Base-by-base conservation (phyloP, 23 tunicate species). In the Halocynthia roretzi region DNA sequence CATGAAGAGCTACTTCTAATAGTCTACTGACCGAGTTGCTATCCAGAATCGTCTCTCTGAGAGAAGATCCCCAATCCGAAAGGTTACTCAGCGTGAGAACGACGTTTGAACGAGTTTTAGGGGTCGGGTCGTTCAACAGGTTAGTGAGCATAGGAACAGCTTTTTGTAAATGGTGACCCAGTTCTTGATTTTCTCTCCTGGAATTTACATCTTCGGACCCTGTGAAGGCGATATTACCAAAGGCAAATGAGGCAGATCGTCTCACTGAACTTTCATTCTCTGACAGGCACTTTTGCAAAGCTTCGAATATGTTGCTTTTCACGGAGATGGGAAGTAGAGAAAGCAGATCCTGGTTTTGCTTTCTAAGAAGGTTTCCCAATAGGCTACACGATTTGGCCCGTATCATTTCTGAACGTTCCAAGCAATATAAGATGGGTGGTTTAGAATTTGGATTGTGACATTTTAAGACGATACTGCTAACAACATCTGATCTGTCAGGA, bases 321-420 rank as follows among this genome's bases (percentile, higher is more conserved):
- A 50, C 14, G 6, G 54, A 53, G 10, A 63, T 11, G 5, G 78
- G 62, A 10, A 74, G 14, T 10, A n/a, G 31, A 14, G 54, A 19
- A 17, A 74, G 54, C 21, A 74, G 55, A 15, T 44, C 18, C 22
- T 74, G 56, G 55, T 74, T 74, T 55, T 74, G 78, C 51, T 74
- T 74, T 8, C 78, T 62, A 6, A 81, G 54, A 55, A 81, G 57
- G 55, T 71, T 71, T 23, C 84, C 84, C 15, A 81, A 10, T n/a
- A 81, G 76, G 17, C 61, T 52, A 23, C 84, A 81, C 10, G 84
- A 67, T 23, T 81, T 75, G 4, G 84, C 53, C 8, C 75, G 78
- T 22, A 81, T 67, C 7, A 40, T 55, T 50, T 81, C 84, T 23
- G 48, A 44, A 68, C 40, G 17, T 50, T 53, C 15, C 56, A 81